phyloP scores from a whole-genome alignment of 2,888 invertebrate genomes.

The Pollenia amentaria region DNA sequence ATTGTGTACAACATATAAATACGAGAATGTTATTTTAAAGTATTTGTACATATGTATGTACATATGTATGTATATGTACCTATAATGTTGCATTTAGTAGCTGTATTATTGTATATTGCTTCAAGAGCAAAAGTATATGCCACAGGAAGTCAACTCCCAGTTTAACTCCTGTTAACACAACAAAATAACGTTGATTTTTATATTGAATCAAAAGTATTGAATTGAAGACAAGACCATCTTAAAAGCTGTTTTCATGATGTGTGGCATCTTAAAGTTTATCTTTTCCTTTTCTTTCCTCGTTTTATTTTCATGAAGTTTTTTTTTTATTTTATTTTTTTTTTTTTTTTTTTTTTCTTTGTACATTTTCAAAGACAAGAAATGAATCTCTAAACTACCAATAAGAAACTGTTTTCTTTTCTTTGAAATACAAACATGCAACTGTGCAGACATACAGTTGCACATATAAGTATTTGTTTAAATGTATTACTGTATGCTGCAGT shows the following conservation, averaged over 20 bases:
- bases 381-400: slow-evolving; percentile 67
- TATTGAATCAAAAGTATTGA: slow-evolving; percentile 35
- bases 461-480: not conserved
- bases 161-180: slow-evolving; percentile 67
- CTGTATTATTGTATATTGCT: slow-evolving; percentile 55
- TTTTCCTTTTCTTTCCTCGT: not conserved
- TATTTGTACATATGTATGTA: not conserved
- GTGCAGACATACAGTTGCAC: not conserved
- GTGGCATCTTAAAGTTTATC: slow-evolving; percentile 65
- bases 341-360: not conserved
- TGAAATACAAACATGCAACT: slow-evolving; percentile 10
- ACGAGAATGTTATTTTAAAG: not conserved
- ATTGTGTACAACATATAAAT: not conserved
- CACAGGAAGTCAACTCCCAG: slow-evolving; percentile 71
- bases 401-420: slow-evolving; percentile 40
- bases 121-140: slow-evolving; percentile 53
- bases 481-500: not conserved
- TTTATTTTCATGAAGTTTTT: not conserved
- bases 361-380: slow-evolving; percentile 58
- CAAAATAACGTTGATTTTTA: slow-evolving; percentile 60
- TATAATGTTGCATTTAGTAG: slow-evolving; percentile 24
- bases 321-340: not conserved
- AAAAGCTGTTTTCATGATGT: slow-evolving; percentile 62
- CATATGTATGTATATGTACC: not conserved
- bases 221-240: slow-evolving; percentile 58